These are phyloP conservation scores for Solea solea DNA, from an alignment of 2,113 vertebrate species.

Conservation along the genomic window DNA sequence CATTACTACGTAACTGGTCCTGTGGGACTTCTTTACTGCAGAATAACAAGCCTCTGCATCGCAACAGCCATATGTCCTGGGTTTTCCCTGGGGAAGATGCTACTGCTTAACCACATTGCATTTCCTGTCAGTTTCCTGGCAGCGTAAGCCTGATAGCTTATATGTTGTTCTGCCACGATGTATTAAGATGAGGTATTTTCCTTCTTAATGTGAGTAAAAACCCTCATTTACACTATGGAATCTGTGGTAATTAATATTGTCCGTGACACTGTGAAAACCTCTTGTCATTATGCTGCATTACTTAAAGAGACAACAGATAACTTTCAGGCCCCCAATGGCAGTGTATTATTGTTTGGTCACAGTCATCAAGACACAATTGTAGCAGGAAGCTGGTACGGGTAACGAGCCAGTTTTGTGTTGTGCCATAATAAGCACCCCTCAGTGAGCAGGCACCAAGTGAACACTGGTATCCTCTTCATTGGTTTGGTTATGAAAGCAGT, in stretches of 20 bases:
- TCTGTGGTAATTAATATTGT: slow-evolving; percentile 1
- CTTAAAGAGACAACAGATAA: neutral
- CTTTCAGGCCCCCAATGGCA: too few species aligned
- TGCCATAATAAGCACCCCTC: too few species aligned
- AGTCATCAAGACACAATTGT: neutral
- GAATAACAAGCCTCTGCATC: slow-evolving; percentile 74
- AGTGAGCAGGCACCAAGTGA: too few species aligned
- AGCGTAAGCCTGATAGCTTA: slow-evolving; percentile 51
- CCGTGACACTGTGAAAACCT: neutral
- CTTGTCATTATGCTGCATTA: neutral
- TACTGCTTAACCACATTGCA: slow-evolving; percentile 49
- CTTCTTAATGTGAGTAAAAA: slow-evolving; percentile 25
- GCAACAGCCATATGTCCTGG: slow-evolving; percentile 76
- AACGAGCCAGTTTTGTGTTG: too few species aligned
- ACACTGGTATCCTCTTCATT: too few species aligned
- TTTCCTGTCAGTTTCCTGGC: slow-evolving; percentile 57
- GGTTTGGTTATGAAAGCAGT: too few species aligned
- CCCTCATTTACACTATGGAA: neutral
- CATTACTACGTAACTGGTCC: slow-evolving; percentile 77
- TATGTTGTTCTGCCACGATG: slow-evolving; percentile 28
- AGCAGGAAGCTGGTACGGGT: too few species aligned
- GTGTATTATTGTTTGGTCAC: neutral
- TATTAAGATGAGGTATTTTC: slow-evolving; percentile 24
- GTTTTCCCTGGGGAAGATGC: slow-evolving; percentile 52
- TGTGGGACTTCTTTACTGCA: slow-evolving; percentile 62